Evolutionary conservation across 2,888 invertebrate species (phyloP).

Genomic region (Boloria selene): DNA sequence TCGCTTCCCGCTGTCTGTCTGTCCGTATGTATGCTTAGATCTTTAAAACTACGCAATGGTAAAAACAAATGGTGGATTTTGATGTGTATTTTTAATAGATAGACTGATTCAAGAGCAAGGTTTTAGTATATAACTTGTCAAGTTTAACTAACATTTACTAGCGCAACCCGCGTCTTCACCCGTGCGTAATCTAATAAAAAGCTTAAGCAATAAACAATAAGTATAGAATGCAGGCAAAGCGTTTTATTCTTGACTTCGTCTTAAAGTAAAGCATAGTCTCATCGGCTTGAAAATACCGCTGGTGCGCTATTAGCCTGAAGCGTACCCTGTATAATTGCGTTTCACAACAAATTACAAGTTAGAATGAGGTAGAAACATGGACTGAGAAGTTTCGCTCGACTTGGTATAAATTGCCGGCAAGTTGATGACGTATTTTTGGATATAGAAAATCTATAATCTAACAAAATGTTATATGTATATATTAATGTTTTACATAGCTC

Average conservation of each 20-base stretch:
- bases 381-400: conserved; percentile 48
- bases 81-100: no score
- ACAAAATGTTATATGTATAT: no score
- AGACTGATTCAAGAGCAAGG: no score
- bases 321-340: conserved; percentile 67
- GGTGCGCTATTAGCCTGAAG: conserved; percentile 59
- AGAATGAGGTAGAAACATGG: conserved; percentile 63
- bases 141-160: no score
- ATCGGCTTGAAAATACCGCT: conserved; percentile 45
- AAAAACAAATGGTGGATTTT: no score
- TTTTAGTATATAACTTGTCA: no score
- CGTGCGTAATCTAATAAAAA: no score
- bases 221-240: conserved; percentile 19
- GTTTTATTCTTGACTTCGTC: conserved; percentile 39
- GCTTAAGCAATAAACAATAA: conserved; percentile 18
- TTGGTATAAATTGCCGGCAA: conserved; percentile 43
- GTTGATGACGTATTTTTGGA: conserved; percentile 38
- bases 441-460: conserved; percentile 21
- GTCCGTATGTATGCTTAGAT: no score
- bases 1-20: no score
- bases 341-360: conserved; percentile 75
- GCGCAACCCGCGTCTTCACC: no score
- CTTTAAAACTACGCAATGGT: no score
- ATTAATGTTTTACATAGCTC: no score
- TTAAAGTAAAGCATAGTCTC: conserved; percentile 43